phyloP scores from a whole-genome alignment of 2,797 vertebrate species.

The Coilia nasus region DNA sequence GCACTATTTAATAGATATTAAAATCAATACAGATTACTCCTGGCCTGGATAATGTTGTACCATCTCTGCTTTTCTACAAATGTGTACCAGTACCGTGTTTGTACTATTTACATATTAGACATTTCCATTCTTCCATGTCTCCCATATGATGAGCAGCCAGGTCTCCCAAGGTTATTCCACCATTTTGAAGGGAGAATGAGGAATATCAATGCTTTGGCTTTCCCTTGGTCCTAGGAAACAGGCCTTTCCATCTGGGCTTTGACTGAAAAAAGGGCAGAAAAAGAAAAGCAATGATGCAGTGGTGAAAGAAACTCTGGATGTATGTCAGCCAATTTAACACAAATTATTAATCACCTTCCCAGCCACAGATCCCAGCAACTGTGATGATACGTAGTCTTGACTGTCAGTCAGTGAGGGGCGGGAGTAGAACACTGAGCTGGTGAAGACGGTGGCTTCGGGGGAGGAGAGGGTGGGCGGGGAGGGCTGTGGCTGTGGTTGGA shows the following conservation, averaged over 20 bases:
- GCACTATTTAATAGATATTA: neutral
- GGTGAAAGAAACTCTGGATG: neutral
- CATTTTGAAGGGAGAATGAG: neutral
- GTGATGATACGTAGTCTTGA: neutral
- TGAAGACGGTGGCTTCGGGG: slow-evolving; percentile 1
- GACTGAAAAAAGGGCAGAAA: neutral
- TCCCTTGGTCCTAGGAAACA: neutral
- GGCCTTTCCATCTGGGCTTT: slow-evolving; percentile 11
- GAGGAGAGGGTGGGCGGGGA: neutral
- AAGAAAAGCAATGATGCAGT: neutral
- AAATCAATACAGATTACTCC: neutral
- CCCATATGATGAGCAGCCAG: neutral
- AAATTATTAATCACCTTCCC: slow-evolving; percentile 29
- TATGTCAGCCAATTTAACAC: neutral
- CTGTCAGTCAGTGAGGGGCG: neutral
- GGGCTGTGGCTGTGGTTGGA: neutral
- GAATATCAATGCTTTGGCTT: neutral
- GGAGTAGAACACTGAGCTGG: slow-evolving; percentile 24
- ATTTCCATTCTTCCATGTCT: neutral
- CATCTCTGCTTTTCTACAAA: neutral
- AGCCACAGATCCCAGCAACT: neutral
- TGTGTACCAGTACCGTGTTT: neutral
- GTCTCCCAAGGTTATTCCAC: neutral
- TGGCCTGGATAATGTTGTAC: neutral
- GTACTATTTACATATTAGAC: neutral